These are phyloP conservation scores for Aromia moschata DNA, from an alignment of 2,888 invertebrate genomes.

Conservation along the genomic window DNA sequence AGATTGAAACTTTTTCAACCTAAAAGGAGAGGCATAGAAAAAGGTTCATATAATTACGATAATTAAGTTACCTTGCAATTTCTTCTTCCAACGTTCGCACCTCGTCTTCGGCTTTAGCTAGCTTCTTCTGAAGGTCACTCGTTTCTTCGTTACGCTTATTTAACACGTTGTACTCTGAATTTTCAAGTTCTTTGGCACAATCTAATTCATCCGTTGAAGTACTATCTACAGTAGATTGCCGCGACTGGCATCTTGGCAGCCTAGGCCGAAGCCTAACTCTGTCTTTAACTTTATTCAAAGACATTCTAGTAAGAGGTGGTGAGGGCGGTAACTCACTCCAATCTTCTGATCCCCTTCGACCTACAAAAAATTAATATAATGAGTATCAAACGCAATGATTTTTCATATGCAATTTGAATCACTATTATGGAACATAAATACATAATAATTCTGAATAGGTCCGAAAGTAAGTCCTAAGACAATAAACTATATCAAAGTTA, in stretches of 20 bases:
- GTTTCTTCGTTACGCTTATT: slow-evolving; percentile 75
- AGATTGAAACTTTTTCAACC: slow-evolving; percentile 74
- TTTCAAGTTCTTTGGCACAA: slow-evolving; percentile 54
- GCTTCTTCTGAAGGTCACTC: slow-evolving; percentile 75
- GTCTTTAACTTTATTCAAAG: slow-evolving; percentile 73
- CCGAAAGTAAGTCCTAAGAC: too few relatives aligned
- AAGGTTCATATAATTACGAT: too few relatives aligned
- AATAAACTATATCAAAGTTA: too few relatives aligned
- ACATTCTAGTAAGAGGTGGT: slow-evolving; percentile 70
- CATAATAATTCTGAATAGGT: too few relatives aligned
- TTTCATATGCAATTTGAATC: too few relatives aligned
- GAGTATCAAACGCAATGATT: too few relatives aligned
- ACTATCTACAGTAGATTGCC: slow-evolving; percentile 72
- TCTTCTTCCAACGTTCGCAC: slow-evolving; percentile 76
- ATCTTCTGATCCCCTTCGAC: slow-evolving; percentile 77
- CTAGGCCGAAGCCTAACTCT: slow-evolving; percentile 58
- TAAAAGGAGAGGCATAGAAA: slow-evolving; percentile 50
- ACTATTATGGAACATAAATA: background rate
- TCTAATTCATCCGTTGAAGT: slow-evolving; percentile 70
- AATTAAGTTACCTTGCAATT: slow-evolving; percentile 66
- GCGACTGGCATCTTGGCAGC: slow-evolving; percentile 59
- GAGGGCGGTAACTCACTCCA: slow-evolving; percentile 82
- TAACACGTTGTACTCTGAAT: slow-evolving; percentile 61
- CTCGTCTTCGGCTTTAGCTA: slow-evolving; percentile 71
- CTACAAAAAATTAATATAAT: slow-evolving; percentile 45